Conservation (phyloP, 1,140 invertebrate species). For the Psilanteris sp. region DNA sequence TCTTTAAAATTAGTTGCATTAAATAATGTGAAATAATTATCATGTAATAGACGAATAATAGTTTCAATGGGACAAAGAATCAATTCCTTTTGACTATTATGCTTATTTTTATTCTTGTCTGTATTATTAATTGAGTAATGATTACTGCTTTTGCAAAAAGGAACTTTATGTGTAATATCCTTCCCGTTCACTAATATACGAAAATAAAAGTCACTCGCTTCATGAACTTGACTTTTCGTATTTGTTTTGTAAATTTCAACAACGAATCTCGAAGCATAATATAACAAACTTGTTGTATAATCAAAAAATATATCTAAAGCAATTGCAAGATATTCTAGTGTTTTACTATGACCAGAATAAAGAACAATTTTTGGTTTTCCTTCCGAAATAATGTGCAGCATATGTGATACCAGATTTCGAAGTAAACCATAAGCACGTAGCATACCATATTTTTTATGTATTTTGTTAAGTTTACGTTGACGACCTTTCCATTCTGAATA, state of each 20-base stretch:
- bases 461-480: constrained; percentile 83
- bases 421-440: constrained; percentile 88
- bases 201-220: constrained; percentile 87
- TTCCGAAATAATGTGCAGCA: constrained; percentile 88
- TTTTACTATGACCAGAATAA: constrained; percentile 95
- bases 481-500: constrained; percentile 88
- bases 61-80: constrained; percentile 90
- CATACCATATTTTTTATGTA: constrained; percentile 84
- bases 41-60: constrained; percentile 90
- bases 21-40: constrained; percentile 89
- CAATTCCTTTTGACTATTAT: constrained; percentile 74
- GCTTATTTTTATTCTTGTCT: constrained; percentile 71
- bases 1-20: constrained; percentile 93
- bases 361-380: constrained; percentile 89
- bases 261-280: constrained; percentile 91
- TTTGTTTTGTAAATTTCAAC: constrained; percentile 88
- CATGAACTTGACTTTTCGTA: constrained; percentile 74
- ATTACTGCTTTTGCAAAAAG: constrained; percentile 86
- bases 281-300: constrained; percentile 81
- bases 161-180: constrained; percentile 89
- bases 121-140: constrained; percentile 76
- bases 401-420: constrained; percentile 87
- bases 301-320: constrained; percentile 86
- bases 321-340: constrained; percentile 89
- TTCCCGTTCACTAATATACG: constrained; percentile 91